Conservation (phyloP, 1,140 invertebrate genomes). For the Papilio glaucus region DNA sequence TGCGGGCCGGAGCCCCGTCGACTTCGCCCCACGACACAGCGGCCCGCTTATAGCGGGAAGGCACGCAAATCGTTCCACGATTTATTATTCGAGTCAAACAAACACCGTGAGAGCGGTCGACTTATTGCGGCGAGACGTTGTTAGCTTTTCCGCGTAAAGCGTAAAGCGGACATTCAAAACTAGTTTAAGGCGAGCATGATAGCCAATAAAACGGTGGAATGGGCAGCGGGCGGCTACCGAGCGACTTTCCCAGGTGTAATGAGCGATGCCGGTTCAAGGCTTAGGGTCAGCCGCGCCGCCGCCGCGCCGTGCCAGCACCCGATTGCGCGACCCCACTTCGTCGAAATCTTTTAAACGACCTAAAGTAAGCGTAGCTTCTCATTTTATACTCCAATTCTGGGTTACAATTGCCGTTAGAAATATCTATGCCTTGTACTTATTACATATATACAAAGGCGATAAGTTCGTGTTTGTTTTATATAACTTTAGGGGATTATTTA, state of each 20-base stretch:
- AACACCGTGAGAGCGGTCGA: conserved; percentile 68
- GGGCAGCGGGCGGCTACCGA: conserved; percentile 67
- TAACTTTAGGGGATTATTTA: neutral
- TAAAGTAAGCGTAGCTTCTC: conserved; percentile 23
- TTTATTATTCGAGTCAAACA: conserved; percentile 59
- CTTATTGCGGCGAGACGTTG: conserved; percentile 54
- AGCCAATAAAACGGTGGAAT: conserved; percentile 76
- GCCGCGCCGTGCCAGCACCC: conserved; percentile 41
- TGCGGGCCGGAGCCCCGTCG: conserved; percentile 59
- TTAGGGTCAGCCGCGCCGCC: conserved; percentile 58
- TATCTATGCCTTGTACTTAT: conserved; percentile 18
- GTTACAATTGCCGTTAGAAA: conserved; percentile 14
- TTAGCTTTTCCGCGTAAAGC: conserved; percentile 71
- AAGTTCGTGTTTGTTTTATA: neutral
- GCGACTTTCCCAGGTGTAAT: conserved; percentile 73
- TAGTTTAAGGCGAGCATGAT: conserved; percentile 75
- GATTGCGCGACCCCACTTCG: conserved; percentile 31
- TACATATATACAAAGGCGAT: neutral
- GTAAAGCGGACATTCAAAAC: conserved; percentile 70
- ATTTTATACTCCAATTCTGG: conserved; percentile 24
- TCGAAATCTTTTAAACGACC: conserved; percentile 34
- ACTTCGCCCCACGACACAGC: conserved; percentile 53
- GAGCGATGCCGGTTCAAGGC: conserved; percentile 61
- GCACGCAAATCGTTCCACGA: conserved; percentile 68
- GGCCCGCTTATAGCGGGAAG: conserved; percentile 61